phyloP scores from a whole-genome alignment of 2,888 invertebrate genomes.

The Gymnosoma rotundatum region DNA sequence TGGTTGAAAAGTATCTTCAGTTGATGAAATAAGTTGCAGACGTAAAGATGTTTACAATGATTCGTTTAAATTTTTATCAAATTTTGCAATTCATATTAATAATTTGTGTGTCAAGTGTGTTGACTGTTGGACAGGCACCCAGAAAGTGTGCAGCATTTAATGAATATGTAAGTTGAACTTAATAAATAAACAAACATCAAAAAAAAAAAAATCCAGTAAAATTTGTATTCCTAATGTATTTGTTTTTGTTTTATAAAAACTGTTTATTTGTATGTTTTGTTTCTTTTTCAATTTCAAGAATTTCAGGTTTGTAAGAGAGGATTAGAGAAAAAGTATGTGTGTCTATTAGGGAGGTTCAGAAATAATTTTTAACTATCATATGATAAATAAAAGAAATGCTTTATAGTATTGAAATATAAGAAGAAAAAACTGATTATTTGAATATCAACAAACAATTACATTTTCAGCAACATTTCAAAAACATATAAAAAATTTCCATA shows the following conservation, averaged over 20 bases:
- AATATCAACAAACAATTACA: too few species aligned
- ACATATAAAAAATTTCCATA: too few species aligned
- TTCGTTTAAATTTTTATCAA: slow-evolving; percentile 51
- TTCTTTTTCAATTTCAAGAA: slow-evolving; percentile 7
- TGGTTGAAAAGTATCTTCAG: slow-evolving; percentile 71
- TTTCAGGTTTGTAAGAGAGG: slow-evolving; percentile 18
- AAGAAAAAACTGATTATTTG: too few species aligned
- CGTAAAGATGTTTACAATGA: slow-evolving; percentile 63
- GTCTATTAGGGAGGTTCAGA: not conserved
- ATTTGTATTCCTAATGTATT: not conserved
- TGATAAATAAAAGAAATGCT: too few species aligned
- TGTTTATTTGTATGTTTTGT: not conserved
- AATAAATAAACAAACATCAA: not conserved
- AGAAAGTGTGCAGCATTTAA: slow-evolving; percentile 73
- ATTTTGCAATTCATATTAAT: slow-evolving; percentile 64
- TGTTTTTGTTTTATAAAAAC: not conserved
- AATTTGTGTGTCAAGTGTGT: slow-evolving; percentile 40
- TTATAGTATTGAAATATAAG: too few species aligned
- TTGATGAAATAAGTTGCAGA: slow-evolving; percentile 60
- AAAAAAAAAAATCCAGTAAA: not conserved
- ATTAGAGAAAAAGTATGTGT: not conserved
- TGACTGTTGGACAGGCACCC: slow-evolving; percentile 42
- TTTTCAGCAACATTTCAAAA: too few species aligned
- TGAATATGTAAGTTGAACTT: slow-evolving; percentile 75
- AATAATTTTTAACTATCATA: not conserved